Base-by-base conservation (phyloP, 1,140 invertebrate genomes). In the Eulimnadia texana region DNA sequence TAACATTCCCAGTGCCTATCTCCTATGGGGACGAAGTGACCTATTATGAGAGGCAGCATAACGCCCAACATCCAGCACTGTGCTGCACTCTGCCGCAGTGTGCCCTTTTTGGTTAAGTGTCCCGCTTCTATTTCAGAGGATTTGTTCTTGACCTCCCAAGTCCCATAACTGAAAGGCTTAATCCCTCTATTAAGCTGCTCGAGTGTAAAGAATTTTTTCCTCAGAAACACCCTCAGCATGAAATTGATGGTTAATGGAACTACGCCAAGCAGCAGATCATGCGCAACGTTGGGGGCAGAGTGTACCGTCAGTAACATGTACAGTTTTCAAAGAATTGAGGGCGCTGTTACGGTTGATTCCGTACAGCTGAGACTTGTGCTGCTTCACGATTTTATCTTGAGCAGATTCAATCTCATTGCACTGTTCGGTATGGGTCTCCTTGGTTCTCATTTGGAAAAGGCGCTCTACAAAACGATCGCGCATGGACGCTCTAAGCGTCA, bases 1-100 rank as follows among this genome's bases (percentile, higher is more conserved):
- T 60, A 57, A 58, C 28, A 24, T 22, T 27, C 20, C 51, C 60
- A 56, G 6, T 56, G 27, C 24, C 56, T 23, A 56, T 61, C 42
- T n/a, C 27, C 23, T 3, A 19, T 11, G 22, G 23, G 60, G 22
- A 63, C 33, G n/a, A 50, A 24, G n/a, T 27, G 20, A 20, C 53
- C 53, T 22, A 61, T 47, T 47, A 59, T 47, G 10, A 63, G 47
- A 61, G 61, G 61, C 11, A 63, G 33, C 22, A 59, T 57, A n/a
- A 56, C 28, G 24, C 29, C 24, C 28, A 63, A 49, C 53, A 23
- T 27, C 61, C 61, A 63, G 19, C 20, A 19, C 25, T 61, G 61
- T 2, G 55, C 13, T 19, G 61, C 61, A 28, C 55, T 63, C 50
- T 63, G 61, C 47, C 28, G 20, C 53, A 57, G 24, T 19, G 60